Base-by-base conservation (phyloP, 2,797 vertebrate species). In the Hypotaenidia philippensis region DNA sequence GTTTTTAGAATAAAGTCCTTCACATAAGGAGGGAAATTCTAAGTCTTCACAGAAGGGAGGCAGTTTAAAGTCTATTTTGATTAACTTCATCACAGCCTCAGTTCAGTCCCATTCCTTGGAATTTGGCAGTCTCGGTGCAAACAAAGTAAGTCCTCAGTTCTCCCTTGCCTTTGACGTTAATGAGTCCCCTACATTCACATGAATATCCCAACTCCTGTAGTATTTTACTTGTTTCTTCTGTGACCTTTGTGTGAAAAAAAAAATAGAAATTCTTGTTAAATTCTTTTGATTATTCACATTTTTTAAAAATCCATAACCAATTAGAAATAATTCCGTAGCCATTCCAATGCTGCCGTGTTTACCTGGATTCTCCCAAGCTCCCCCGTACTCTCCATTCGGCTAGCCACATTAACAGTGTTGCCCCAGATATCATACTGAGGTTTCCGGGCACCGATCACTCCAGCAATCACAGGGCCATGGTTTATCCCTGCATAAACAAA, bases 371-470 rank as follows among this genome's bases (percentile, higher is more conserved):
- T 99, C 45, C 99, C 99, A 29, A 99, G 98, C 60, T 99, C 99
- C 52, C 99, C 99, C 0, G 99, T 99, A 88, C 98, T 99, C 96
- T 99, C 99, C 99, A 99, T 99, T 10, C 99, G 97, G 91, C 99
- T 99, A 47, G 99, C 99, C 6, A 99, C 99, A 2, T 99, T 99
- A 10, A 99, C 99, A 0, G 99, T 99, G 97, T 99, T 99, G 34
- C 99, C 99, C 99, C 99, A 99, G 50, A 99, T 99, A 86, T 99
- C 99, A 2, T 99, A 99, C 96, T 99, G 99, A 36, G 99, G 99
- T 72, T 99, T 99, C 56, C 99, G 98, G 27, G 99, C 99, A 36
- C 99, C 99, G 2, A 99, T 99, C 88, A 99, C 99, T 21, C 99
- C 99, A 10, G 99, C 99, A 31, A 99, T 99, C 79, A 99, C 99